These are phyloP conservation scores for Drosophila mulleri DNA, from an alignment of 2,888 invertebrate genomes.

Conservation along the genomic window DNA sequence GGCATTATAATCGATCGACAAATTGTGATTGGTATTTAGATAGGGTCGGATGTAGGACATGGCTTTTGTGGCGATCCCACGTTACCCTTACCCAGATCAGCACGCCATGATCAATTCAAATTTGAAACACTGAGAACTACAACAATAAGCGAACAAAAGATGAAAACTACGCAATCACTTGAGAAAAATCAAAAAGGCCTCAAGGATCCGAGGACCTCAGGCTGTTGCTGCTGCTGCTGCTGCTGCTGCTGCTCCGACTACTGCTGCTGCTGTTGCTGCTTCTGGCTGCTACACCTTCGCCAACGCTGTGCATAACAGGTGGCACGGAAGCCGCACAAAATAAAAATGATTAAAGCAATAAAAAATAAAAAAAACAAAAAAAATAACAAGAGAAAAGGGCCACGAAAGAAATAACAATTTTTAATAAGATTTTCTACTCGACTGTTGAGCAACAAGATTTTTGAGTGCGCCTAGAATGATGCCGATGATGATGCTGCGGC, in stretches of 20 bases:
- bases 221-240: constrained; percentile 26
- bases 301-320: constrained; percentile 74
- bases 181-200: constrained; percentile 80
- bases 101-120: constrained; percentile 77
- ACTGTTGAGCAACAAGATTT: constrained; percentile 40
- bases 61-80: constrained; percentile 59
- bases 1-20: constrained; percentile 73
- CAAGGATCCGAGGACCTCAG: constrained; percentile 66
- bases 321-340: constrained; percentile 84
- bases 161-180: constrained; percentile 82
- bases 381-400: constrained; percentile 65
- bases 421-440: constrained; percentile 81
- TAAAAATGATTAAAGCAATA: constrained; percentile 80
- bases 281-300: constrained; percentile 36
- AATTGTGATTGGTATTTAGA: constrained; percentile 80
- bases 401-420: constrained; percentile 72
- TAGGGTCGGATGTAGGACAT: constrained; percentile 36
- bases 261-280: constrained; percentile 18
- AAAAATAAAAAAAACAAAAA: constrained; percentile 41
- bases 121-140: constrained; percentile 73
- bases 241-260: constrained; percentile 13
- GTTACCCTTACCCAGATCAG: constrained; percentile 68
- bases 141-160: constrained; percentile 66
- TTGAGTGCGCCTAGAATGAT: constrained; percentile 44
- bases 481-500: constrained; percentile 27